These are phyloP conservation scores for Diadophis punctatus DNA, from an alignment of 2,113 vertebrate genomes.

Conservation along the genomic window DNA sequence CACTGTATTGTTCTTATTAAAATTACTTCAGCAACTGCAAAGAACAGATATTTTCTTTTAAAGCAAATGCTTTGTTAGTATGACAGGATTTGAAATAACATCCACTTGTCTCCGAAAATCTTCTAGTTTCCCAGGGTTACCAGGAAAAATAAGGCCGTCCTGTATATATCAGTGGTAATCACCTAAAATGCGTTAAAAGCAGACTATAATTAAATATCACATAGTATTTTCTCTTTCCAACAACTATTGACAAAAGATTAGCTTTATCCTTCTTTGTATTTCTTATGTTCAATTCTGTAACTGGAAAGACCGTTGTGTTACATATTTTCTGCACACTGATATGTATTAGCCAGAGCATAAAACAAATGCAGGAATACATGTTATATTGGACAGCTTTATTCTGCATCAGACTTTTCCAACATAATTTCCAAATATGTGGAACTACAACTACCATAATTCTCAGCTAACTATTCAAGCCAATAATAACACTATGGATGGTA, in stretches of 20 bases:
- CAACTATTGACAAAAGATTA: neutral
- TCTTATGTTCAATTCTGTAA: neutral
- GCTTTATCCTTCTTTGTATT: neutral
- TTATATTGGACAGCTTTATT: neutral
- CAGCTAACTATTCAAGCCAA: neutral
- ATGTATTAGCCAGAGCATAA: neutral
- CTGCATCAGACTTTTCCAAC: neutral
- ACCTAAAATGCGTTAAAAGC: slow-evolving; percentile 7
- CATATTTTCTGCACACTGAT: neutral
- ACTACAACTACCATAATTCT: neutral
- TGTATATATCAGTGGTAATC: neutral
- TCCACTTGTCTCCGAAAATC: neutral
- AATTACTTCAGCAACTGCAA: neutral
- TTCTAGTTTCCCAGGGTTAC: neutral
- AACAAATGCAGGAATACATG: neutral
- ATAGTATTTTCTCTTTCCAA: slow-evolving; percentile 1
- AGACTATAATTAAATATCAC: neutral
- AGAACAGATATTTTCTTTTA: neutral
- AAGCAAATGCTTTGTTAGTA: neutral
- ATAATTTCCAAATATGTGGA: neutral
- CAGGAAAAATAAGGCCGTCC: neutral
- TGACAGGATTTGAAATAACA: neutral
- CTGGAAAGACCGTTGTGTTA: neutral
- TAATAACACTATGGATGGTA: neutral
- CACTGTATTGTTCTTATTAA: neutral